phyloP scores from a whole-genome alignment of 2,797 vertebrate genomes.

The Rhinichthys osculus region DNA sequence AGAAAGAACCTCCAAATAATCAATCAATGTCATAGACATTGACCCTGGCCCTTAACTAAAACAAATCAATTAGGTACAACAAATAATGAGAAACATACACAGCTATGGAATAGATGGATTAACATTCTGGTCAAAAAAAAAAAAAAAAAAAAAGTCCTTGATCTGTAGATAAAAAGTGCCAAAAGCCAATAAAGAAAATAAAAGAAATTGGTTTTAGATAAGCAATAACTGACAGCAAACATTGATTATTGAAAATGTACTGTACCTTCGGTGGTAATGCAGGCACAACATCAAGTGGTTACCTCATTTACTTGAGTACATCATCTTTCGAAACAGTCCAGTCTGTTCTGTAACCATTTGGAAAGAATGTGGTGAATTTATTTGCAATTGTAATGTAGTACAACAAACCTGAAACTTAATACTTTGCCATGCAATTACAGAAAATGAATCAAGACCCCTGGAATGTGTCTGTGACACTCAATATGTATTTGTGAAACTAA shows the following conservation, averaged over 20 bases:
- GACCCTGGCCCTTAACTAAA: not conserved
- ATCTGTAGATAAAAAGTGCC: not conserved
- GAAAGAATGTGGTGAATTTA: conserved; percentile 2
- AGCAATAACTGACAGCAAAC: not conserved
- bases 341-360: not conserved
- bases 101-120: not conserved
- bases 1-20: conserved; percentile 13
- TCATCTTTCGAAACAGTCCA: not conserved
- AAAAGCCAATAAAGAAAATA: not conserved
- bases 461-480: not conserved
- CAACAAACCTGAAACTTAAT: not conserved
- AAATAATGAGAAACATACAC: not conserved
- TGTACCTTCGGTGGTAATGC: too few relatives aligned
- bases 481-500: not conserved
- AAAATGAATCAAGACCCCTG: not conserved
- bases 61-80: not conserved
- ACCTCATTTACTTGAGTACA: not conserved
- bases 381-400: not conserved
- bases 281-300: not conserved
- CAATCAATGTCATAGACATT: not conserved
- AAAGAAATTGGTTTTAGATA: not conserved
- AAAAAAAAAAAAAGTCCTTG: not conserved
- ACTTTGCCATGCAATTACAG: not conserved
- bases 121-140: too few relatives aligned
- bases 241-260: not conserved